A percentile compares a stretch with the other conserved stretches of the same genome.
Conservation (phyloP, 2,888 invertebrate species). For the Agrochola macilenta region DNA sequence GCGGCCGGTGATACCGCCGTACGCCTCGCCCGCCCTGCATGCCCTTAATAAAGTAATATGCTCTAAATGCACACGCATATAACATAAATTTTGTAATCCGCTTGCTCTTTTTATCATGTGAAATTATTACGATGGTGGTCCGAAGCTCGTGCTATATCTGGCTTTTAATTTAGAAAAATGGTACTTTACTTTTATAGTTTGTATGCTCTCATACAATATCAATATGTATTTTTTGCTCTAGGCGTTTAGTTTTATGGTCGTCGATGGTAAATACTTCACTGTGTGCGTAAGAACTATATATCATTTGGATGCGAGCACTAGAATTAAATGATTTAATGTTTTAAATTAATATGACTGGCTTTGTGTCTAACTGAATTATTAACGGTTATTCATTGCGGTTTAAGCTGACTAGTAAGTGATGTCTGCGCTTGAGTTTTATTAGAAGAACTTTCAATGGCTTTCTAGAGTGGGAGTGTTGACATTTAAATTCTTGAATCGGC, state of each 20-base stretch:
- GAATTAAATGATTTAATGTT: slow-evolving; percentile 61
- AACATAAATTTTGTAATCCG: slow-evolving; percentile 87
- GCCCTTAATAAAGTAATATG: slow-evolving; percentile 90
- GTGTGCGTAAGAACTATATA: slow-evolving; percentile 56
- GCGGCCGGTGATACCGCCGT: slow-evolving; percentile 79
- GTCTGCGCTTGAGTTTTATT: slow-evolving; percentile 22
- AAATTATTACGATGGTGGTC: slow-evolving; percentile 89
- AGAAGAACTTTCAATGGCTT: slow-evolving; percentile 40
- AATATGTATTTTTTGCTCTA: slow-evolving; percentile 82
- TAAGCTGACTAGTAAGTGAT: slow-evolving; percentile 57
- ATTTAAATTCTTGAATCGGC: slow-evolving; percentile 53
- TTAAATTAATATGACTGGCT: slow-evolving; percentile 60
- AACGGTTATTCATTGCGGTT: slow-evolving; percentile 41
- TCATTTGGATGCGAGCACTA: slow-evolving; percentile 53
- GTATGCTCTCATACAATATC: slow-evolving; percentile 76
- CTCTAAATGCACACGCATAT: slow-evolving; percentile 89
- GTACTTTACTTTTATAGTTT: slow-evolving; percentile 79
- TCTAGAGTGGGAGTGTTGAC: slow-evolving; percentile 23
- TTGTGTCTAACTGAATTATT: slow-evolving; percentile 59
- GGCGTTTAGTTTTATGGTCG: slow-evolving; percentile 76
- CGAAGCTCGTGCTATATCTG: slow-evolving; percentile 80
- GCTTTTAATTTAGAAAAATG: slow-evolving; percentile 87
- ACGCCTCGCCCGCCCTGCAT: slow-evolving; percentile 84
- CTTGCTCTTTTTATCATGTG: slow-evolving; percentile 87
- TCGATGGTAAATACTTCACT: slow-evolving; percentile 51